A percentile compares a stretch with the other conserved stretches of the same genome.
Evolutionary conservation across 1,140 invertebrate genomes (phyloP).

Genomic region (Drosophila erecta): DNA sequence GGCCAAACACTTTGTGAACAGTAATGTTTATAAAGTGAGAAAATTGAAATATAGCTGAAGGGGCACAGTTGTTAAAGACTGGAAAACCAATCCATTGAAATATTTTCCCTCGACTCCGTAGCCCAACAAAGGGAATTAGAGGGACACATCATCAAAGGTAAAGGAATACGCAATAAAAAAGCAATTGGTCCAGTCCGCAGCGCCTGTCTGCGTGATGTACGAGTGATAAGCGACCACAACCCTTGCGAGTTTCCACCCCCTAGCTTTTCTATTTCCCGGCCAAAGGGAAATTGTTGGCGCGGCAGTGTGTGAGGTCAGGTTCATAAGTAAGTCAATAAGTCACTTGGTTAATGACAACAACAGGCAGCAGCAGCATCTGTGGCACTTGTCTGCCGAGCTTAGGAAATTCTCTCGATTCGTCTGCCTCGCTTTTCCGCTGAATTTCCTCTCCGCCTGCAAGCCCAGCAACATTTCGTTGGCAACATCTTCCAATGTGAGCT

Average conservation of each 20-base stretch:
- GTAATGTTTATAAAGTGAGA: background rate
- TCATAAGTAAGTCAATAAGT: slow-evolving; percentile 81
- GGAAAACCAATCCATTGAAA: too few species aligned
- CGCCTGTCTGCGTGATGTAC: slow-evolving; percentile 53
- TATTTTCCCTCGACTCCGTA: too few species aligned
- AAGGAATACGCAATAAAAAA: slow-evolving; percentile 45
- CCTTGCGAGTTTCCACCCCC: background rate
- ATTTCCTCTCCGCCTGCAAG: slow-evolving; percentile 1
- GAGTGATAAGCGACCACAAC: slow-evolving; percentile 9
- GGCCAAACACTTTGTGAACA: too few species aligned
- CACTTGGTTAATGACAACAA: slow-evolving; percentile 75
- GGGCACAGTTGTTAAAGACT: background rate
- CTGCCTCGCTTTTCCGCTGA: slow-evolving; percentile 26
- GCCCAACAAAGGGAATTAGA: too few species aligned
- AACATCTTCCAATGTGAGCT: slow-evolving; percentile 26
- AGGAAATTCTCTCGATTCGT: slow-evolving; percentile 38
- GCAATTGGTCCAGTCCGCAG: slow-evolving; percentile 52
- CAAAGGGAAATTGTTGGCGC: slow-evolving; percentile 8
- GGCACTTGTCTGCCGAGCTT: slow-evolving; percentile 18
- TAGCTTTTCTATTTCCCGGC: slow-evolving; percentile 3
- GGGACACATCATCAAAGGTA: too few species aligned
- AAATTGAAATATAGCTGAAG: background rate
- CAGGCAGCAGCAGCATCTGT: slow-evolving; percentile 18
- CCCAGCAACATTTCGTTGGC: slow-evolving; percentile 42
- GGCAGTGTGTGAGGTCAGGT: slow-evolving; percentile 73